Conservation (phyloP, 2,797 vertebrate species). For the Gymnoscopelus microlampas region DNA sequence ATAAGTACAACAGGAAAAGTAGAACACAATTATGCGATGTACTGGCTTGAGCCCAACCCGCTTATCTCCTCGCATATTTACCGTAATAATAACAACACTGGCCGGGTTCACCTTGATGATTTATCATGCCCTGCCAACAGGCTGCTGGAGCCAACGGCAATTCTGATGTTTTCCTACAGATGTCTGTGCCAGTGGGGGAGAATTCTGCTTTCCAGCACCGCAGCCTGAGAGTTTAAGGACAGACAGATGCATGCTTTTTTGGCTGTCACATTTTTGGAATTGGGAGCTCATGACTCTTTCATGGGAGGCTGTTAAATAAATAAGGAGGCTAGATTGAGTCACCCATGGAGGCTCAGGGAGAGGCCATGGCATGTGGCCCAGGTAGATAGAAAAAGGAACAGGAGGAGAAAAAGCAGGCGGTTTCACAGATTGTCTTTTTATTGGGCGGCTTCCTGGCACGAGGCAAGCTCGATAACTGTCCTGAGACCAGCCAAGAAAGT, state of each 20-base stretch:
- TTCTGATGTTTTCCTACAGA: slow-evolving; percentile 2
- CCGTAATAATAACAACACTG: slow-evolving; percentile 46
- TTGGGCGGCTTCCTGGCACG: slow-evolving; percentile 1
- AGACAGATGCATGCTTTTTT: slow-evolving; percentile 68
- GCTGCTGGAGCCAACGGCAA: neutral
- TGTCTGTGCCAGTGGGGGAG: slow-evolving; percentile 19
- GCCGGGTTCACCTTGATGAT: slow-evolving; percentile 54
- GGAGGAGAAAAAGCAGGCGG: too few species aligned
- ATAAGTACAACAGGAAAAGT: slow-evolving; percentile 53
- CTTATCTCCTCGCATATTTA: slow-evolving; percentile 54
- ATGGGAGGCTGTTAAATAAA: slow-evolving; percentile 73
- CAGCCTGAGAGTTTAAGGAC: slow-evolving; percentile 62
- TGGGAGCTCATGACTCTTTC: slow-evolving; percentile 73
- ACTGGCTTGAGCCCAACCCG: slow-evolving; percentile 17
- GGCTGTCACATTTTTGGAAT: slow-evolving; percentile 55
- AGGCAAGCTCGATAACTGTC: neutral
- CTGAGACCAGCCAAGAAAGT: too few species aligned
- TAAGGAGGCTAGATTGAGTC: slow-evolving; percentile 66
- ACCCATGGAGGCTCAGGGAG: slow-evolving; percentile 48
- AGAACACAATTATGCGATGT: slow-evolving; percentile 46
- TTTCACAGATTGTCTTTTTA: neutral
- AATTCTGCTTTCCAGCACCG: slow-evolving; percentile 15
- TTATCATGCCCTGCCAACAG: slow-evolving; percentile 36
- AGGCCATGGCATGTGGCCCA: slow-evolving; percentile 58
- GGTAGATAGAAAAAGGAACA: slow-evolving; percentile 38